Conservation (phyloP, 2,113 vertebrate genomes). For the Bujurquina vittata region DNA sequence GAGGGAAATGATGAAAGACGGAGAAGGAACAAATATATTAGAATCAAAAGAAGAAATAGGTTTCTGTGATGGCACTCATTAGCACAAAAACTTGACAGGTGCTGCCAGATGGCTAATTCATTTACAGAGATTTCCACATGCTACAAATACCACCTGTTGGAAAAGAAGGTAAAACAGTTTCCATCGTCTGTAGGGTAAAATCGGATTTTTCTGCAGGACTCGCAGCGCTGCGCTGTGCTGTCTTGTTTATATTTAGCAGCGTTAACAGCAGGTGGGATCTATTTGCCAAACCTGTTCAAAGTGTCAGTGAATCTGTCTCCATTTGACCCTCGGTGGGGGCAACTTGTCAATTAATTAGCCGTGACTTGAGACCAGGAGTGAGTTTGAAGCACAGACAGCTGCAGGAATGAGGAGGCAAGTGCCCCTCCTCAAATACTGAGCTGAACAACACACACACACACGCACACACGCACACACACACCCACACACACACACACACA, state of each 20-base stretch:
- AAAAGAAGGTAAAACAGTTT: background rate
- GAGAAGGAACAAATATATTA: background rate
- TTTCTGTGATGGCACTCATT: background rate
- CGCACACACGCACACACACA: no score
- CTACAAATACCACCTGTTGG: background rate
- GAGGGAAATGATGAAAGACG: background rate
- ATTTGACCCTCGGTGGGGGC: constrained; percentile 24
- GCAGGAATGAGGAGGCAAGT: constrained; percentile 25
- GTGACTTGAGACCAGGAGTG: constrained; percentile 16
- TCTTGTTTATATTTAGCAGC: background rate
- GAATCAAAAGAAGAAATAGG: background rate
- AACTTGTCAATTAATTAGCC: constrained; percentile 55
- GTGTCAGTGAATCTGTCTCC: constrained; percentile 33
- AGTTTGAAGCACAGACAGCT: constrained; percentile 29
- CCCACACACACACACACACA: no score
- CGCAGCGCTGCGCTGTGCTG: background rate
- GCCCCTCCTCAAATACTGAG: background rate
- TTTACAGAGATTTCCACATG: background rate
- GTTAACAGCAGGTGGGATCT: background rate
- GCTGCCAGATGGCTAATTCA: constrained; percentile 15
- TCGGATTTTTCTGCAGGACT: background rate
- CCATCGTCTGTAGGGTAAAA: background rate
- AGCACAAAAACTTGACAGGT: constrained; percentile 7
- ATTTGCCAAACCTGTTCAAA: constrained; percentile 13
- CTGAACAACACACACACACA: background rate